Evolutionary conservation across 2,797 vertebrate species (phyloP), one percentile per base, ranked within the genome.

Genomic region (Margarornis squamiger): DNA sequence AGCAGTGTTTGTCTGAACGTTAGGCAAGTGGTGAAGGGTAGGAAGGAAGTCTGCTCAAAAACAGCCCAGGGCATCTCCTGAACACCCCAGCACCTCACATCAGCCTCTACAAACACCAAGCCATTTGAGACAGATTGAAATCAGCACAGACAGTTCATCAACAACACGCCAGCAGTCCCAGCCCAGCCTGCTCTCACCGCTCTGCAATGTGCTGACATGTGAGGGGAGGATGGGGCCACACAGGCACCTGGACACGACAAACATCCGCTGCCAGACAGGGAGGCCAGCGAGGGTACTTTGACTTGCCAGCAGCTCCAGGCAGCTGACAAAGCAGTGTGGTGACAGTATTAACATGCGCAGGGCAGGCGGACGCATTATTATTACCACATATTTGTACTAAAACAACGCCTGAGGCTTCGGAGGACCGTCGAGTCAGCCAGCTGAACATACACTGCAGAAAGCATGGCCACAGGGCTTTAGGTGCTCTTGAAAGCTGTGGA

Each of bases 321-420:
- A 95, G 86, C 93, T 95, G 95, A 93, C 92, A 90, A 93, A 96
- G 96, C 92, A 88, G 78, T 1, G 65, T 43, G 68, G 91, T 78
- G 95, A 90, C 92, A 84, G 54, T 3, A 55, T 65, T 77, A 65
- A 48, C 81, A 65, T 39, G 72, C 1, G 0, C 66, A 32, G 86
- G 19, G 30, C 55, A 43, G 82, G 81, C 38, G 1, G 88, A 38
- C 0, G 1, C 71, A 8, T 87, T 76, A 29, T 76, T 87, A 58
- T 79, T 67, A 4, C 80, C 61, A 36, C 66, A 41, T 45, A 93
- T 78, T 94, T 90, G 89, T 83, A 19, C 71, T 85, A 41, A 88
- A 88, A 85, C 41, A 76, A 38, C 0, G 52, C 92, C 91, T 15
- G 90, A 91, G 89, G 94, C 91, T 90, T 62, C 70, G 27, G 82